Conservation (phyloP, 2,113 vertebrate genomes). For the Rhinogobius similis region DNA sequence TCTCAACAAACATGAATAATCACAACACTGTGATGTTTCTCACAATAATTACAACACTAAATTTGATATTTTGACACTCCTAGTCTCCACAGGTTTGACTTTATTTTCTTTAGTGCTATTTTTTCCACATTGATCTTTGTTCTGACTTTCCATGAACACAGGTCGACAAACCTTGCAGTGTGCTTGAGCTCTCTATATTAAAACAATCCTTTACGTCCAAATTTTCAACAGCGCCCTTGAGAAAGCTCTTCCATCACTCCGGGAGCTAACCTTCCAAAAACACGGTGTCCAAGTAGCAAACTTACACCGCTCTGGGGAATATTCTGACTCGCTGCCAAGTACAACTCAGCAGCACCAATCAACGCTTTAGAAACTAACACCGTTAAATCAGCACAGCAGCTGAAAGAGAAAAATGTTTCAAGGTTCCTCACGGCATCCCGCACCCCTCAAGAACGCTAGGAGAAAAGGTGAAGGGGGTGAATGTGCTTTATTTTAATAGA, state of each 20-base stretch:
- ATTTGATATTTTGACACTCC: not conserved
- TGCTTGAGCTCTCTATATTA: constrained; percentile 9
- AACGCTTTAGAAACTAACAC: constrained; percentile 15
- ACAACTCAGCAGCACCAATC: constrained; percentile 46
- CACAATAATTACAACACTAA: not conserved
- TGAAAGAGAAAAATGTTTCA: constrained; percentile 54
- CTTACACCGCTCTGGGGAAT: constrained; percentile 49
- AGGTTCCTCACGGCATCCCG: constrained; percentile 72
- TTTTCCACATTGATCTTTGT: not conserved
- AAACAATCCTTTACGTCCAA: constrained; percentile 34
- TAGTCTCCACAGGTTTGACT: not conserved
- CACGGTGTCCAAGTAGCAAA: constrained; percentile 44
- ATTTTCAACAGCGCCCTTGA: constrained; percentile 31
- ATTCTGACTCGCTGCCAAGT: constrained; percentile 48
- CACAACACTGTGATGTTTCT: not conserved
- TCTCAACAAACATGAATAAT: not conserved
- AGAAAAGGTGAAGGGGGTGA: constrained; percentile 26
- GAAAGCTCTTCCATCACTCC: constrained; percentile 47
- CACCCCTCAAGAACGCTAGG: constrained; percentile 37
- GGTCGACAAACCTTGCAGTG: not conserved
- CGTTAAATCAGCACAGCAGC: constrained; percentile 51
- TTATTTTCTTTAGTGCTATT: not conserved
- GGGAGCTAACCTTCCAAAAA: constrained; percentile 21
- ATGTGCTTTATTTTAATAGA: not conserved
- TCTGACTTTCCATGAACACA: not conserved